phyloP scores from a whole-genome alignment of 2,797 vertebrate species.

The Nyctibius grandis region DNA sequence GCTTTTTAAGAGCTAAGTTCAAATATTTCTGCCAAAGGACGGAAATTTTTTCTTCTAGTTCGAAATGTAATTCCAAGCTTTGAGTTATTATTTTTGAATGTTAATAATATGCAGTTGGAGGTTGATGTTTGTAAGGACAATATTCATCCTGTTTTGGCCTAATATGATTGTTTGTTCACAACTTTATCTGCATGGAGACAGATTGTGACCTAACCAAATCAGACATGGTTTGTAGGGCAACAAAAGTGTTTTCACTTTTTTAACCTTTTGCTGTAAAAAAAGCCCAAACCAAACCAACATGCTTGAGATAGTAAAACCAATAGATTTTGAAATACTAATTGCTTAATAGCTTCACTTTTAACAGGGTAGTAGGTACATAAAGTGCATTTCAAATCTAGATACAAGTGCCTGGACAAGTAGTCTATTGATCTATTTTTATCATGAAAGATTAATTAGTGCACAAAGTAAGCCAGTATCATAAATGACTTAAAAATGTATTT shows the following conservation, averaged over 20 bases:
- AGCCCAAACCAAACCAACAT: background rate
- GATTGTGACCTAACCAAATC: background rate
- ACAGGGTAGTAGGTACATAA: background rate
- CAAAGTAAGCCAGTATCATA: background rate
- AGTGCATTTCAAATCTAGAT: background rate
- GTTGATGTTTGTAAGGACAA: background rate
- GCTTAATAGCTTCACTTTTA: background rate
- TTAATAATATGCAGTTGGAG: background rate
- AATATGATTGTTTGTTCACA: background rate
- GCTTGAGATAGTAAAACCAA: background rate
- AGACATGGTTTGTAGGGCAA: background rate
- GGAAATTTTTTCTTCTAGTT: background rate
- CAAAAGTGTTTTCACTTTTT: background rate
- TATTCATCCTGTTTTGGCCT: background rate
- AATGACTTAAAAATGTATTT: background rate
- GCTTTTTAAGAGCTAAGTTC: conserved; percentile 1
- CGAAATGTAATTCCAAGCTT: background rate
- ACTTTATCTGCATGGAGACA: background rate
- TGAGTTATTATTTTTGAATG: background rate
- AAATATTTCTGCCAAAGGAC: background rate
- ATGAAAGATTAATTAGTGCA: background rate
- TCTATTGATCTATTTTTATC: background rate
- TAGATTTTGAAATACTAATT: background rate
- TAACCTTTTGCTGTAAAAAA: background rate
- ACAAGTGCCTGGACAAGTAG: background rate